Evolutionary conservation across 2,797 vertebrate species (phyloP).

Genomic region (Sebastes hubbsi): DNA sequence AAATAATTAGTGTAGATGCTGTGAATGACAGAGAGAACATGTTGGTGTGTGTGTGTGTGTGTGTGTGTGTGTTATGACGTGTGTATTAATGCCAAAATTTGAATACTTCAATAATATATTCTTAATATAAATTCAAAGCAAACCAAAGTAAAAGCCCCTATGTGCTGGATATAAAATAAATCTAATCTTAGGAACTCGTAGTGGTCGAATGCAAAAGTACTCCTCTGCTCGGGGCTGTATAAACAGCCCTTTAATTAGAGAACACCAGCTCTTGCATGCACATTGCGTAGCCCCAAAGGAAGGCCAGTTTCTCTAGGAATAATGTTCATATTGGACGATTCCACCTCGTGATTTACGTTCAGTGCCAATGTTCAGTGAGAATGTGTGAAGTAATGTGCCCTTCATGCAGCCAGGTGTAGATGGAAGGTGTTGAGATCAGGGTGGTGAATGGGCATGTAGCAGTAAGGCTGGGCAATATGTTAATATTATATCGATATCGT

Average conservation of each 20-base stretch:
- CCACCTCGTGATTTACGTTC: neutral
- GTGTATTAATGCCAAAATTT: neutral
- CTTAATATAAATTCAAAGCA: neutral
- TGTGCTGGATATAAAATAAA: neutral
- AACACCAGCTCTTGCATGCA: neutral
- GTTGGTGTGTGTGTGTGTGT: neutral
- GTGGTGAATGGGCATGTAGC: neutral
- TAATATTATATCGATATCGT: no score
- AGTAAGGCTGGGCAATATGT: no score
- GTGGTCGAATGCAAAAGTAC: no score
- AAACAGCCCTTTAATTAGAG: neutral
- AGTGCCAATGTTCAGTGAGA: neutral
- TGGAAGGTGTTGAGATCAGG: neutral
- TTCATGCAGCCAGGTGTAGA: neutral
- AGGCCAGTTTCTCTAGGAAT: neutral
- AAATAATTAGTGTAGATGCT: slow-evolving; percentile 36
- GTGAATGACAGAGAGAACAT: neutral
- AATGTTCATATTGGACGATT: neutral
- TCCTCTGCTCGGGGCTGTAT: neutral
- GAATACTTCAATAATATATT: neutral
- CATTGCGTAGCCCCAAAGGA: neutral
- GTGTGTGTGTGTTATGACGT: neutral
- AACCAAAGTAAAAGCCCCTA: neutral
- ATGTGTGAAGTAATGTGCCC: neutral
- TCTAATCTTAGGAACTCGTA: neutral